Conservation (phyloP, 2,888 invertebrate genomes). For the Enchytraeus crypticus region DNA sequence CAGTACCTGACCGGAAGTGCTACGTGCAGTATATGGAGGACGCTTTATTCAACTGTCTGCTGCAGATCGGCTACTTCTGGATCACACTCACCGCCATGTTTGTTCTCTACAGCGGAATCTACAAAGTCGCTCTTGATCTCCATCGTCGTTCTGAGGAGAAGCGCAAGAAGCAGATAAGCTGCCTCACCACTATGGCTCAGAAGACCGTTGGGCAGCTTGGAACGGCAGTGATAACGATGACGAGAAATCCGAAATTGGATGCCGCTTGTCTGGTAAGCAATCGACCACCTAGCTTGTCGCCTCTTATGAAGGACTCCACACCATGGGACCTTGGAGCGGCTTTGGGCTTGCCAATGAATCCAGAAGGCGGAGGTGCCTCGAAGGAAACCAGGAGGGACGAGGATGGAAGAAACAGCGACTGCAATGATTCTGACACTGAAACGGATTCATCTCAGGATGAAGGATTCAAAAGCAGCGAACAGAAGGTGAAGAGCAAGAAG, state of each 20-base stretch:
- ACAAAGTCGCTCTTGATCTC: conserved; percentile 7
- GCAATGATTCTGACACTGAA: no score
- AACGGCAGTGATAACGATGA: conserved; percentile 1
- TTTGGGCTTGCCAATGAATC: no score
- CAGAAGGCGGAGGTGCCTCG: no score
- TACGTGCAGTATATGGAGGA: conserved; percentile 95
- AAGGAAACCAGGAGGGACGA: no score
- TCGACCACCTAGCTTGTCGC: neutral
- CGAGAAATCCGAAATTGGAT: neutral
- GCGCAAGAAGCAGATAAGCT: conserved; percentile 5
- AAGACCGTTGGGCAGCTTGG: conserved; percentile 14
- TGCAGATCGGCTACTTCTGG: conserved; percentile 97
- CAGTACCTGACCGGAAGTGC: conserved; percentile 77
- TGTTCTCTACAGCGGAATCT: conserved; percentile 85
- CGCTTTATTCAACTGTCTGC: conserved; percentile 89
- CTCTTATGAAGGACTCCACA: no score
- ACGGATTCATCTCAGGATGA: no score
- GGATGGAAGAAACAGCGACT: no score
- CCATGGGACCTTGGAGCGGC: no score
- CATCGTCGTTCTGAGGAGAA: conserved; percentile 12
- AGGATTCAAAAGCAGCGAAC: no score
- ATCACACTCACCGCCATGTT: conserved; percentile 89
- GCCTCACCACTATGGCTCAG: conserved; percentile 9
- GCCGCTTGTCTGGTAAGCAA: neutral
- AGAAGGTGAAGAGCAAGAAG: no score